Evolutionary conservation across 1,140 invertebrate genomes (phyloP).

Genomic region (Medauroidea extradentata): DNA sequence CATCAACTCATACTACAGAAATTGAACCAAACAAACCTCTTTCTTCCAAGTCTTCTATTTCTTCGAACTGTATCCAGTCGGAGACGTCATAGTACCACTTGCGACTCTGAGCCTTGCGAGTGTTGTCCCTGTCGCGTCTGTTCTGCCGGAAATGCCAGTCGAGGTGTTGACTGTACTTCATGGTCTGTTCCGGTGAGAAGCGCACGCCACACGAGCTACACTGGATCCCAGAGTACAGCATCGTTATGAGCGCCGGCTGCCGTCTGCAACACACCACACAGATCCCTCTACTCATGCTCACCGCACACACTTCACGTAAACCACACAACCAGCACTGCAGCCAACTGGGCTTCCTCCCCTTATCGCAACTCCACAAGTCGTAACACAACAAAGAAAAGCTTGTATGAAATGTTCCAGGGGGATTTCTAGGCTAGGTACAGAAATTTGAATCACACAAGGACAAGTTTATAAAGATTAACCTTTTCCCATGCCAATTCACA

Average conservation of each 20-base stretch:
- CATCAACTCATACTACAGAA: no score
- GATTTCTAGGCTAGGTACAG: no score
- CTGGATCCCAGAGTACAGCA: slow-evolving; percentile 83
- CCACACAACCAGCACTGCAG: no score
- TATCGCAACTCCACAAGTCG: no score
- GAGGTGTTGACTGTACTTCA: slow-evolving; percentile 86
- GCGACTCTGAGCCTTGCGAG: slow-evolving; percentile 73
- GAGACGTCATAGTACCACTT: slow-evolving; percentile 86
- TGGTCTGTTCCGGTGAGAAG: slow-evolving; percentile 82
- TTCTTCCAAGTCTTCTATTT: slow-evolving; percentile 89
- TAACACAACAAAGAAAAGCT: no score
- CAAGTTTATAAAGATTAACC: no score
- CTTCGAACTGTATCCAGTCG: slow-evolving; percentile 93
- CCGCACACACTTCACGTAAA: no score
- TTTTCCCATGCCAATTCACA: no score
- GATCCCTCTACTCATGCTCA: no score
- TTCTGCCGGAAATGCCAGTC: slow-evolving; percentile 98
- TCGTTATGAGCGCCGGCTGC: slow-evolving; percentile 60
- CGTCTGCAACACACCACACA: slow-evolving; percentile 43
- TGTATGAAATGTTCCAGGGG: no score
- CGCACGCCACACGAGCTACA: slow-evolving; percentile 90
- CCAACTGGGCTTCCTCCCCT: no score
- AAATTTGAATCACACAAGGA: no score
- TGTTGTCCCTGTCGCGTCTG: slow-evolving; percentile 76
- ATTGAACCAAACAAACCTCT: slow-evolving; percentile 55